Base-by-base conservation (phyloP, 2,113 vertebrate species). In the Mugil cephalus region DNA sequence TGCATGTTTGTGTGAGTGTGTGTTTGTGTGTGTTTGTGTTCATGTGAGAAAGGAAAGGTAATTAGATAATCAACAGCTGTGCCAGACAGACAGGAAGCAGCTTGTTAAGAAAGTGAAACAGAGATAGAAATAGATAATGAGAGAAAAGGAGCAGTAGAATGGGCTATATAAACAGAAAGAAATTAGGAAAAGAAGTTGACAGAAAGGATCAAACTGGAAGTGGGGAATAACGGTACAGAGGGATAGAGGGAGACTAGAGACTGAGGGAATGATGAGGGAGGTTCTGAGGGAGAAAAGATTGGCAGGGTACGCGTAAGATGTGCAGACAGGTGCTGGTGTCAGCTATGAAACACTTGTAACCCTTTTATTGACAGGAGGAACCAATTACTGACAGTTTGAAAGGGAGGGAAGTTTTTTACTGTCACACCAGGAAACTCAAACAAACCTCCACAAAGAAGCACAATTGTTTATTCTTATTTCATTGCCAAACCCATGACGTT, bases 41-140 rank as follows among this genome's bases (percentile, higher is more conserved):
- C 66, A 70, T 70, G 61, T 67, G 69, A 59, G 68, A 61, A 77
- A 81, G 50, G 75, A 62, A 76, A 84, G 79, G 80, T 86, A 91
- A 88, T 91, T 89, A 91, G 87, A 84, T 90, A 90, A 88, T 91
- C 88, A 93, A 89, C 90, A 92, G 91, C 87, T 92, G 88, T 79
- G 73, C 70, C 79, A 86, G 87, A 87, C 88, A 89, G 83, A 86
- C 91, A 90, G 87, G 90, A 91, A 89, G 79, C 86, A 84, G 82
- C 89, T 91, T 89, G 90, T 91, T 88, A 89, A 83, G 86, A 79
- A 83, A 85, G 55, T 80, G 80, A 82, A 84, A 80, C 19, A 17
- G 82, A 76, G 77, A 86, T 85, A 70, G 75, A 89, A 88, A 83
- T 60, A 86, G 87, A 87, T 89, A 85, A 90, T 74, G 78, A 84